phyloP scores from a whole-genome alignment of 2,113 vertebrate species.

The Daphoenositta chrysoptera region DNA sequence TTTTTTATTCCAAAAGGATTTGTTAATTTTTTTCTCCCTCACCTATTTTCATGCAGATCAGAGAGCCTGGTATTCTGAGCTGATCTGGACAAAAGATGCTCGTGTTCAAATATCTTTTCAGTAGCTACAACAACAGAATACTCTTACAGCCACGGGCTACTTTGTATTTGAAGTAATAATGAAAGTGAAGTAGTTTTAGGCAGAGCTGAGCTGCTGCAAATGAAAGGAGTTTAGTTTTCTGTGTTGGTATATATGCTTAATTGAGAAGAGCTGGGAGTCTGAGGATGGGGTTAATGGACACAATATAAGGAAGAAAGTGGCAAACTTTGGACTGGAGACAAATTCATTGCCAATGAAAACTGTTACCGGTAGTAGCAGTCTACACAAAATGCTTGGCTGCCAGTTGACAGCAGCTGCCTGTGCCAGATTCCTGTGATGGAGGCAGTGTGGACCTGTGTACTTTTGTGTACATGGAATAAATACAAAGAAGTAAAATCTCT shows the following conservation, averaged over 20 bases:
- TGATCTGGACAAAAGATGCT: neutral
- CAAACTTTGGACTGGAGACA: neutral
- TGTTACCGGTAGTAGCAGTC: neutral
- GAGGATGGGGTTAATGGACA: neutral
- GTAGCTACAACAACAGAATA: neutral
- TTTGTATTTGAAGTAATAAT: neutral
- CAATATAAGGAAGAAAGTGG: neutral
- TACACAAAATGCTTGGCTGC: slow-evolving; percentile 42
- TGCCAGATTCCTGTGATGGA: slow-evolving; percentile 38
- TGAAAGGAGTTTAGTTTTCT: neutral
- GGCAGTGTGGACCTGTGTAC: neutral
- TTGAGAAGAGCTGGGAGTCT: neutral
- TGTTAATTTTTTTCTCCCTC: neutral
- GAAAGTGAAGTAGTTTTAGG: neutral
- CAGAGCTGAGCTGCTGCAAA: neutral
- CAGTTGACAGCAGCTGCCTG: neutral
- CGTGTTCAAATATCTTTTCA: neutral
- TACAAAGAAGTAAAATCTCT: slow-evolving; percentile 33
- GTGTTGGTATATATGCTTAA: neutral
- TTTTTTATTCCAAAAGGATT: neutral
- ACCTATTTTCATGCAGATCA: neutral
- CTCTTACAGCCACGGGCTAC: neutral
- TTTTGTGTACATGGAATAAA: neutral
- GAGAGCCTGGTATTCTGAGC: neutral
- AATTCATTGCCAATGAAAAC: slow-evolving; percentile 38